Evolutionary conservation across 1,140 invertebrate species (phyloP), one percentile per base, ranked within the genome.

Genomic region (Drosophila tani): DNA sequence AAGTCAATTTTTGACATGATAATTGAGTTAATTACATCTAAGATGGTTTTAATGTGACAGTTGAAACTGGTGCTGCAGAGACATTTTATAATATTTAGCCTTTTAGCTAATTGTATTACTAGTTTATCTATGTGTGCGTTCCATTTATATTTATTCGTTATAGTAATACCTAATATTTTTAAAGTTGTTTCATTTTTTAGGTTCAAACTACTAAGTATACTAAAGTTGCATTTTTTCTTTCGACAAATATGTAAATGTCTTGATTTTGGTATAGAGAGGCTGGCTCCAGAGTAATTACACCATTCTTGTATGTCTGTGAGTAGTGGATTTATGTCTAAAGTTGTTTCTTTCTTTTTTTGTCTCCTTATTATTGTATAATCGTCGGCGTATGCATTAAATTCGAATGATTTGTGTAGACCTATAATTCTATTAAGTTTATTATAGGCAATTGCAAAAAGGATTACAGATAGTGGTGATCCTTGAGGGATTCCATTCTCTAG

Each of bases 1-100:
- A 35, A 60, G 15, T 60, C 58, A 46, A 21, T 60, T 49, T 60
- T 60, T 14, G 45, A 62, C 58, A 62, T 62, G 1, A 62, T 50
- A 15, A 62, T 8, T 21, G 45, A 19, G 27, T 49, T 60, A 3
- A 60, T 49, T 60, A 46, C n/a, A 46, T 60, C 38, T 29, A 63
- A 7, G 29, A 63, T 14, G n/a, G 35, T 53, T 41, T 27, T 63
- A 51, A 40, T 63, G 38, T 63, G 32, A 21, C 60, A 45, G 24
- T 53, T 43, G 21, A 51, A 53, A 29, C 60, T 63, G 15, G 51
- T 55, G 35, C 51, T 55, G 12, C 24, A 51, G n/a, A 51, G 15
- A 51, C 49, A 50, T 50, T 29, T 50, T 50, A 32, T 35, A 51
- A 51, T 51, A n/a, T 35, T 51, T 32, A 50, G 47, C 14, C 24